Evolutionary conservation across 1,140 invertebrate genomes (phyloP), one percentile per base, ranked within the genome.

Genomic region (Drosophila lini): DNA sequence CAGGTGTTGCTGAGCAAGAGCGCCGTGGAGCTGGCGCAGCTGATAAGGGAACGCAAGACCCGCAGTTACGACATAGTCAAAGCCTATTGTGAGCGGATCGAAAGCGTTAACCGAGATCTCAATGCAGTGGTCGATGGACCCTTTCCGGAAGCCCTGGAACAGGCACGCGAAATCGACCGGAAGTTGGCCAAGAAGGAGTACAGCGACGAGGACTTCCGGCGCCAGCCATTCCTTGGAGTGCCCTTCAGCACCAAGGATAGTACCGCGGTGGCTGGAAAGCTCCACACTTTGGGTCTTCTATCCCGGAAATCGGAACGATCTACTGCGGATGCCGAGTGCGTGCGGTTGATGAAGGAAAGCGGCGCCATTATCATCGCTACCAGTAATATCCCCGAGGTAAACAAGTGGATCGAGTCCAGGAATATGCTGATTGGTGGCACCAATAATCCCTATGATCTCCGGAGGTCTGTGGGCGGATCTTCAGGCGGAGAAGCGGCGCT

Each of bases 351-450:
- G 85, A 95, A 96, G 84, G 93, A 94, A 42, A 96, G 97, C 45
- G 98, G 98, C 32, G 97, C 95, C 44, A 98, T 99, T 81, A 94
- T 97, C 2, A 92, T 99, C 5, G 97, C 95, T n/a, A 96, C 98
- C 56, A 98, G 97, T 15, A 99, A 99, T 93, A 95, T 98, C 40
- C 98, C 98, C 1, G 98, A 99, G 93, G 93, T 99, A 2, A 94
- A 94, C 78, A 94, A 94, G 77, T 94, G 94, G 94, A 93, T 64
- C 83, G 98, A 99, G 92, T 96, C 96, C 0, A 94, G 95, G 58
- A 99, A 99, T 93, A 97, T 97, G 93, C 92, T 98, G 42, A 97
- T 97, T 90, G 98, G 99, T 32, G 94, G 97, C 71, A 98, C 98
- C 1, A 95, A 95, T 70, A 99, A 99, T 94, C 98, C 98, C 0